A percentile compares a stretch with the other conserved stretches of the same genome.
Evolutionary conservation across 2,888 invertebrate genomes (phyloP).

Genomic region (Pseudeuparius sepicola): DNA sequence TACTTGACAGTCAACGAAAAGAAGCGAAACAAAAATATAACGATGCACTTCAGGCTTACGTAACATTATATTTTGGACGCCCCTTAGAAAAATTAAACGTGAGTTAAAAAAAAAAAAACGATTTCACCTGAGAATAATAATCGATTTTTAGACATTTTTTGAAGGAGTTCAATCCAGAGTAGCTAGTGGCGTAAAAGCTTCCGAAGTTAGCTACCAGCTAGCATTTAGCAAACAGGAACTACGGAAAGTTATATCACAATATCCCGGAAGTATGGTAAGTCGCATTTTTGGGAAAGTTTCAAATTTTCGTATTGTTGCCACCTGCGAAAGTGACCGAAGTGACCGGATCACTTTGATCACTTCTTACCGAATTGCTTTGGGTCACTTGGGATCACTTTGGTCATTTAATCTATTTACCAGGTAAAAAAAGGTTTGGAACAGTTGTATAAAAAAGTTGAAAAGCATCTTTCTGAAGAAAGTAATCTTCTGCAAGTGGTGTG

Average conservation of each 20-base stretch:
- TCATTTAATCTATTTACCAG: no score
- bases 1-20: conserved; percentile 77
- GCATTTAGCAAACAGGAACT: conserved; percentile 96
- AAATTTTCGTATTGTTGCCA: no score
- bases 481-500: conserved; percentile 94
- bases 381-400: no score
- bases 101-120: no score
- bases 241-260: conserved; percentile 86
- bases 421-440: conserved; percentile 89
- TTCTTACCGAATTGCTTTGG: no score
- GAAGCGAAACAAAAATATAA: conserved; percentile 85
- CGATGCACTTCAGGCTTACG: conserved; percentile 84
- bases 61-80: conserved; percentile 88
- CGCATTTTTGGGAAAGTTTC: no score
- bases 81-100: conserved; percentile 87
- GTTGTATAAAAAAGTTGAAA: conserved; percentile 92
- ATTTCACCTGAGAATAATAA: no score
- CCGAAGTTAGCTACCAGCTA: conserved; percentile 96
- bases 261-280: conserved; percentile 61
- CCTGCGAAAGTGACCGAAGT: no score
- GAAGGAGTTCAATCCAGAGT: conserved; percentile 93
- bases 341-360: no score
- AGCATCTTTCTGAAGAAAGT: conserved; percentile 91
- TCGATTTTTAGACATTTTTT: conserved; percentile 81
- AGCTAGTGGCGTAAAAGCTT: conserved; percentile 87